Evolutionary conservation across 2,888 invertebrate species (phyloP).

Genomic region (Anagyrus pseudococci): DNA sequence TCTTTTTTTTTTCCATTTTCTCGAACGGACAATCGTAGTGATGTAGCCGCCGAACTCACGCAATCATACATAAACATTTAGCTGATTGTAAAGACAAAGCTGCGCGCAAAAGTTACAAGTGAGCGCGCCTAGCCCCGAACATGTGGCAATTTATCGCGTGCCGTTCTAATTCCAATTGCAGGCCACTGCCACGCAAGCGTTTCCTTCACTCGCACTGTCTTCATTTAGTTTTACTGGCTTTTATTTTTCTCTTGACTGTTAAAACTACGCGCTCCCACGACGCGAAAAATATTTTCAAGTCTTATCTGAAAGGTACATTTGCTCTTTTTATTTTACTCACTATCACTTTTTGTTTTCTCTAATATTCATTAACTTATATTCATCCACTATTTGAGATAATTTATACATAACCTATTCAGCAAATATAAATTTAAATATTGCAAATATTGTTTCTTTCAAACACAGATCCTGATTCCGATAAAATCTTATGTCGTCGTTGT

Average conservation of each 20-base stretch:
- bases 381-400: not conserved
- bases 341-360: not conserved
- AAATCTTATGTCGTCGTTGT: constrained; percentile 67
- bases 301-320: constrained; percentile 22
- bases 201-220: constrained; percentile 15
- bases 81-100: too few relatives aligned
- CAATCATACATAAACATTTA: too few relatives aligned
- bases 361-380: too few relatives aligned
- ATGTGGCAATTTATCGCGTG: too few relatives aligned
- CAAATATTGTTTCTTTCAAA: not conserved
- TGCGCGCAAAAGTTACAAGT: too few relatives aligned
- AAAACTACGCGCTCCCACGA: constrained; percentile 9
- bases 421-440: not conserved
- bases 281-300: constrained; percentile 8
- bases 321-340: too few relatives aligned
- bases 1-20: too few relatives aligned
- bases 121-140: too few relatives aligned
- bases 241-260: constrained; percentile 18
- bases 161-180: too few relatives aligned
- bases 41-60: too few relatives aligned
- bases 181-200: constrained; percentile 18
- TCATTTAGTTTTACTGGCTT: constrained; percentile 10
- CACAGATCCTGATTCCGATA: constrained; percentile 55
- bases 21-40: too few relatives aligned
- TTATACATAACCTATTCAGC: constrained; percentile 1